A percentile compares a stretch with the other conserved stretches of the same genome.
Evolutionary conservation across 2,888 invertebrate genomes (phyloP).

Genomic region (Plusia festucae): DNA sequence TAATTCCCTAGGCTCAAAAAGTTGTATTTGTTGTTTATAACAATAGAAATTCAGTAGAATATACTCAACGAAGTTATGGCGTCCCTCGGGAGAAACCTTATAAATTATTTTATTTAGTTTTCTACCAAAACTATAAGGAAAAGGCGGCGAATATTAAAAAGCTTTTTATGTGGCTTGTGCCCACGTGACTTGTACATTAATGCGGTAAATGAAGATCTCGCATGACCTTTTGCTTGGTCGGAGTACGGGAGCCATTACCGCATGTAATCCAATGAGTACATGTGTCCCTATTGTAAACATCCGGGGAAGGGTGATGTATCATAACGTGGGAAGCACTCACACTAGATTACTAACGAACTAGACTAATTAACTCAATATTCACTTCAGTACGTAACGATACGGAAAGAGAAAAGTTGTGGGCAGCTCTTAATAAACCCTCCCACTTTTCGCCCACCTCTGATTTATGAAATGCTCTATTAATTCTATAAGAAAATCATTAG

Average conservation of each 20-base stretch:
- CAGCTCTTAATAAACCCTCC: constrained; percentile 28
- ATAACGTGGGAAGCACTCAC: constrained; percentile 52
- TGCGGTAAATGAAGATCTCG: constrained; percentile 20
- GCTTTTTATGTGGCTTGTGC: constrained; percentile 9
- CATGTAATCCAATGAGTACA: constrained; percentile 38
- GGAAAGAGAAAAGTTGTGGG: constrained; percentile 21
- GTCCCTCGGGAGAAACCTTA: constrained; percentile 72
- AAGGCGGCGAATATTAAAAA: constrained; percentile 22
- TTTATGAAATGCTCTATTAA: neutral
- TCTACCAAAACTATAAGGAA: constrained; percentile 56
- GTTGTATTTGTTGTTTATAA: constrained; percentile 54
- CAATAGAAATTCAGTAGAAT: constrained; percentile 67
- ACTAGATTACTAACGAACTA: constrained; percentile 35
- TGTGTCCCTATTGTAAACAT: constrained; percentile 52
- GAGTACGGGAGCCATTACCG: constrained; percentile 20
- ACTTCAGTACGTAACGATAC: constrained; percentile 12
- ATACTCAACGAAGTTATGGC: constrained; percentile 67
- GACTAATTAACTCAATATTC: constrained; percentile 44
- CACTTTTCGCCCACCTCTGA: constrained; percentile 15
- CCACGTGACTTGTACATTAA: constrained; percentile 19
- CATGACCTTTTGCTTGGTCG: constrained; percentile 16
- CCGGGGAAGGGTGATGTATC: constrained; percentile 45
- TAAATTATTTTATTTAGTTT: constrained; percentile 77
- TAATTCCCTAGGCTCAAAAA: constrained; percentile 14
- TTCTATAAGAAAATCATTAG: neutral